Base-by-base conservation (phyloP, 1,140 invertebrate species). In the Mesaphorura yosii region DNA sequence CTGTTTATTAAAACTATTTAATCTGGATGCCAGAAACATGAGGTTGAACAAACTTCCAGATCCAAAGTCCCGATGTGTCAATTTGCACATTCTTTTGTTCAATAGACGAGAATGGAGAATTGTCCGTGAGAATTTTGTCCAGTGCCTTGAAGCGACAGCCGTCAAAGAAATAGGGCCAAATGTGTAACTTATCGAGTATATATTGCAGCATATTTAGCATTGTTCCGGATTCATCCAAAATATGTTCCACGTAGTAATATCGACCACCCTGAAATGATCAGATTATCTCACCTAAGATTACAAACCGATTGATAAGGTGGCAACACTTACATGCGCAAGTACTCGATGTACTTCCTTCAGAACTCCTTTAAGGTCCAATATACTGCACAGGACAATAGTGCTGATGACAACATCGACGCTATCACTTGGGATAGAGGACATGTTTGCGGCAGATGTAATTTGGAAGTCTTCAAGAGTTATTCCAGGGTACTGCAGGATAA, bases 291-390 rank as follows among this genome's bases (percentile, higher is more conserved):
- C n/a, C 10, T 10, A 34, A n/a, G n/a, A 34, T 34, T 34, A 34
- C 10, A 34, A 34, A 34, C n/a, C n/a, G n/a, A n/a, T n/a, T n/a
- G n/a, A n/a, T n/a, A n/a, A n/a, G n/a, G n/a, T n/a, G n/a, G n/a
- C n/a, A n/a, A n/a, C 10, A 34, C 31, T 12, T 50, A 50, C 66
- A 6, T 63, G 63, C 39, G 64, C 66, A 10, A 69, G 51, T 5
- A 69, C 66, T 22, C 67, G 42, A 15, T 58, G 48, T 12, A 69
- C 56, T 60, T 69, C 66, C 31, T 54, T 39, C n/a, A 68, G n/a
- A 2, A 64, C 61, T 42, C 49, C 48, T 17, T 31, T 15, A 4
- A 64, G 31, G 50, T 67, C 53, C 15, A 41, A 22, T 20, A 68
- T 66, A 41, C 53, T 56, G 45, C 67, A 69, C 0, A 68, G 45